phyloP scores from a whole-genome alignment of 1,140 invertebrate species.

The Sitobion miscanthi region DNA sequence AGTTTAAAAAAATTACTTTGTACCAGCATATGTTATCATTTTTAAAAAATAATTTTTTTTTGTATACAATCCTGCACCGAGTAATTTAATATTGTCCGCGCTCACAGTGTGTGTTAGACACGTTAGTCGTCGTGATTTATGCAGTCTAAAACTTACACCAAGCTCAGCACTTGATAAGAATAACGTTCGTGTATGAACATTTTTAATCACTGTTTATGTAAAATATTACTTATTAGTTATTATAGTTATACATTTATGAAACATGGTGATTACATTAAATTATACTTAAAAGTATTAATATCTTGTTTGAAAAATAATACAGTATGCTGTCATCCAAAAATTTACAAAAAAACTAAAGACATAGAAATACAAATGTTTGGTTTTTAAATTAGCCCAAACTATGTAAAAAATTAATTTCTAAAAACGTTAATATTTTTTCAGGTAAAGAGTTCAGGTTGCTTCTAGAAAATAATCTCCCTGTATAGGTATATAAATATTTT shows the following conservation, averaged over 20 bases:
- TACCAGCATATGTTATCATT: background rate
- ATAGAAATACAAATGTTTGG: background rate
- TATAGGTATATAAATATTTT: background rate
- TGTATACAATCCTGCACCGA: background rate
- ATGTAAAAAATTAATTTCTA: background rate
- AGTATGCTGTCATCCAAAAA: background rate
- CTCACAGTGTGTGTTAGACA: background rate
- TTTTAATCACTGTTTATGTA: background rate
- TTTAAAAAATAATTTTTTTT: conserved; percentile 1
- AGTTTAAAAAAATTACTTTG: background rate
- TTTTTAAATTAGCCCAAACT: background rate
- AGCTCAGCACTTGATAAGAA: background rate
- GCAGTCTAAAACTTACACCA: background rate
- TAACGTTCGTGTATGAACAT: background rate
- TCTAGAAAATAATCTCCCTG: background rate
- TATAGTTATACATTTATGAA: background rate
- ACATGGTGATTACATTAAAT: background rate
- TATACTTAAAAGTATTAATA: background rate
- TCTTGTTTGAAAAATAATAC: background rate
- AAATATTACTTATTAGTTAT: background rate
- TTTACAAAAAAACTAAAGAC: background rate
- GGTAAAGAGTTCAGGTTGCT: background rate
- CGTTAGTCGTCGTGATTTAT: background rate
- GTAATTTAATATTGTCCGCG: background rate
- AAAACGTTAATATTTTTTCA: background rate